A percentile compares a stretch with the other conserved stretches of the same genome.
Conservation (phyloP, 2,113 vertebrate genomes). For the Prunella fulvescens region DNA sequence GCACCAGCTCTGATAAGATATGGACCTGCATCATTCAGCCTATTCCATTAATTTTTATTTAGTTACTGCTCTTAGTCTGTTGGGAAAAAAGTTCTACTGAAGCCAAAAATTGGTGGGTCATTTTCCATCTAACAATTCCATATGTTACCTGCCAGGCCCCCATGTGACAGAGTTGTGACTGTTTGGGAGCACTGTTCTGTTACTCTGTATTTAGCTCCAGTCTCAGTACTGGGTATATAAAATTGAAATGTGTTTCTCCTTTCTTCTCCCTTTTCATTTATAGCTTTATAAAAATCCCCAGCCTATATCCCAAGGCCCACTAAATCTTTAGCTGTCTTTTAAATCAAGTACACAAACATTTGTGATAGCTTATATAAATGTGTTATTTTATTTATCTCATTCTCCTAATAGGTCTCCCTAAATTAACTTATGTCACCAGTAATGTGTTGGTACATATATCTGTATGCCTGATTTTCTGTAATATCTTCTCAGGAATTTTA, state of each 20-base stretch:
- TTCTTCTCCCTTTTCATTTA: neutral
- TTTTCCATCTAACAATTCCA: neutral
- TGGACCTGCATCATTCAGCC: neutral
- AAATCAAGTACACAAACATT: neutral
- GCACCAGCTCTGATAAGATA: neutral
- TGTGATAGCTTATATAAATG: neutral
- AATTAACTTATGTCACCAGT: neutral
- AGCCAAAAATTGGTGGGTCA: neutral
- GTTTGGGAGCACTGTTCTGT: neutral
- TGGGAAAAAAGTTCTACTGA: neutral
- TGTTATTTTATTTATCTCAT: neutral
- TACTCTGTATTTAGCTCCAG: neutral
- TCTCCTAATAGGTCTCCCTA: neutral
- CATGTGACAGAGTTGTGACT: neutral
- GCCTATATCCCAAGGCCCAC: neutral
- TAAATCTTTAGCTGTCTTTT: neutral
- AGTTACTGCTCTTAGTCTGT: neutral
- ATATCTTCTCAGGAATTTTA: neutral
- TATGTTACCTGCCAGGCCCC: neutral
- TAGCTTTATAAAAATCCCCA: neutral
- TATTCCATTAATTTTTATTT: conserved; percentile 6
- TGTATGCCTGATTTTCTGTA: neutral
- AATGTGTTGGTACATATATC: neutral
- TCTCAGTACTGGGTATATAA: neutral
- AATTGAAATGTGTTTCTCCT: neutral